These are phyloP conservation scores for Macrotis lagotis DNA, from an alignment of 2,113 vertebrate species.

Conservation along the genomic window DNA sequence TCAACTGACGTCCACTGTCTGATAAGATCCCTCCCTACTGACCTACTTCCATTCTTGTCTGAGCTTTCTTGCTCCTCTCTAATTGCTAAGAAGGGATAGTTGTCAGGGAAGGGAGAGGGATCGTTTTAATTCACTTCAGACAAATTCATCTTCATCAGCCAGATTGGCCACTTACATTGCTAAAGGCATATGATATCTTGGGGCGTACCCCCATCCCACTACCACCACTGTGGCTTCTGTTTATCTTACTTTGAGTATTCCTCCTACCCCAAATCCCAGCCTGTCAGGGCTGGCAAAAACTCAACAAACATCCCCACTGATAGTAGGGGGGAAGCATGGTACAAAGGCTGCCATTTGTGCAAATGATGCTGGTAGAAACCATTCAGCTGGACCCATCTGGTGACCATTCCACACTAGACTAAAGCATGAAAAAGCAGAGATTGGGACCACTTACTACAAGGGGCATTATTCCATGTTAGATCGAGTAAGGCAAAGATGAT, in stretches of 20 bases:
- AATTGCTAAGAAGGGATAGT: background rate
- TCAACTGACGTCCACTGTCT: background rate
- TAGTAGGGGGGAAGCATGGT: background rate
- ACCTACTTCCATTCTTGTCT: background rate
- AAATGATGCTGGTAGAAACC: background rate
- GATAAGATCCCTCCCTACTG: background rate
- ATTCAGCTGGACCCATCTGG: background rate
- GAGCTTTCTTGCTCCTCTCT: background rate
- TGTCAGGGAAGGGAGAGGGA: background rate
- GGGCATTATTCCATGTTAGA: background rate
- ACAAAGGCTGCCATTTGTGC: background rate
- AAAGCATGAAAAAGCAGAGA: background rate
- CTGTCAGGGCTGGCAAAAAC: background rate
- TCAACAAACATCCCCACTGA: background rate
- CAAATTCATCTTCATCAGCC: conserved; percentile 2
- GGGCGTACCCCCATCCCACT: background rate
- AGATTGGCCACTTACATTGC: background rate
- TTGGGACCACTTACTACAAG: background rate
- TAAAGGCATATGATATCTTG: background rate
- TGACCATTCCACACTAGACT: background rate
- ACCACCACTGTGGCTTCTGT: background rate
- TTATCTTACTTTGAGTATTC: background rate
- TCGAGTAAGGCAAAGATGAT: background rate
- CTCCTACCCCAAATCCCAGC: background rate
- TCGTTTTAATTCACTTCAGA: conserved; percentile 3